Evolutionary conservation across 2,888 invertebrate genomes (phyloP), one percentile per base, ranked within the genome.

Genomic region (Acleris sparsana): DNA sequence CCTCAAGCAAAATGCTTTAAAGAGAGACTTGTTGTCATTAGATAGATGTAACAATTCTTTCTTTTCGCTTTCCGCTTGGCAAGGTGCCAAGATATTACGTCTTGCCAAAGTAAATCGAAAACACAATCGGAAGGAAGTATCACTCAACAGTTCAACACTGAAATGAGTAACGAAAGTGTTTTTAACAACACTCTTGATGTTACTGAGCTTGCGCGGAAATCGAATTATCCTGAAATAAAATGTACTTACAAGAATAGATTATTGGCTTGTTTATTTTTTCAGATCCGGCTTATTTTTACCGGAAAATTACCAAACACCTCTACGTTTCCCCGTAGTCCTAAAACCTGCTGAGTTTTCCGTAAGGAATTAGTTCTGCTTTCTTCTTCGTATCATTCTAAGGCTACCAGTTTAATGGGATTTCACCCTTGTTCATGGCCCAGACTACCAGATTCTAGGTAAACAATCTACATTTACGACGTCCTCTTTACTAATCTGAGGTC

Each of bases 121-220:
- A 44, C 6, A 17, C 13, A 16, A 11, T 13, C 29, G 59, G 59
- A 49, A 64, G 64, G 64, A 64, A 49, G 43, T 59, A 55, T 59
- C 59, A 49, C 39, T 60, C 59, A 64, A 48, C 52, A 13, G 22
- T 20, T 60, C 59, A 64, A 48, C 52, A 13, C 33, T 20, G 3
- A 33, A 11, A 44, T n/a, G 33, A 22, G 39, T 9, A 43, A 5
- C 22, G 9, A 7, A 16, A 16, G 9, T 33, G 33, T 9, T 33
- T 29, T 33, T 1, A 33, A 55, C 17, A 55, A 55, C 20, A 43
- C 13, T 55, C 5, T 43, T 43, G 22, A 55, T n/a, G 20, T 3
- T 9, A 11, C 39, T 22, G 55, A 16, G 22, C 3, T 22, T 43
- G 20, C 16, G 16, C 4, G 18, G 43, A 55, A 43, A 22, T 18